These are phyloP conservation scores for Argopecten irradians DNA, from an alignment of 1,140 invertebrate species.

Conservation along the genomic window DNA sequence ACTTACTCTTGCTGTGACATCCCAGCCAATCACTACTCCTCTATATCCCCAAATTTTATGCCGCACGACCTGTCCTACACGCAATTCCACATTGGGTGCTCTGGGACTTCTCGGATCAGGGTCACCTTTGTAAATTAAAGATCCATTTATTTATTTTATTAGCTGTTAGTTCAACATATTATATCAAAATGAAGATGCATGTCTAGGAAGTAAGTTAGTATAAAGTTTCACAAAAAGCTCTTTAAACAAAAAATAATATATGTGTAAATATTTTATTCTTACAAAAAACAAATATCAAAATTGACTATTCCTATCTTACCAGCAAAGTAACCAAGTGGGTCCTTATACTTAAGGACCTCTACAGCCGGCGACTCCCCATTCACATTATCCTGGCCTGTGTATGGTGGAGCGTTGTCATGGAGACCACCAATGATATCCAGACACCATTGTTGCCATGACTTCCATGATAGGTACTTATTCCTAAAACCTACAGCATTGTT, in stretches of 20 bases:
- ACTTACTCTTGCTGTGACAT: slow-evolving; percentile 72
- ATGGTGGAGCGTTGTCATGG: slow-evolving; percentile 15
- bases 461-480: slow-evolving; percentile 65
- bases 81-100: slow-evolving; percentile 76
- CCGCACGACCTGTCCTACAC: slow-evolving; percentile 80
- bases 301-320: slow-evolving; percentile 48
- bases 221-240: too few species aligned
- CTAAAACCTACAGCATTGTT: slow-evolving; percentile 61
- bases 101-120: slow-evolving; percentile 72
- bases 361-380: slow-evolving; percentile 77
- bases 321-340: slow-evolving; percentile 72
- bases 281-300: not conserved
- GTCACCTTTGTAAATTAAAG: not conserved
- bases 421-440: slow-evolving; percentile 46
- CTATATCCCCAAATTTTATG: slow-evolving; percentile 79
- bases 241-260: too few species aligned
- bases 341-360: slow-evolving; percentile 76
- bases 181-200: too few species aligned
- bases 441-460: slow-evolving; percentile 70
- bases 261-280: too few species aligned
- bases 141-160: not conserved
- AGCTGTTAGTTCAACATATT: not conserved
- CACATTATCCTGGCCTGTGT: slow-evolving; percentile 55
- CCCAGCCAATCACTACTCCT: slow-evolving; percentile 81
- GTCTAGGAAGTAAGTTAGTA: too few species aligned